A percentile compares a stretch with the other conserved stretches of the same genome.
Evolutionary conservation across 2,888 invertebrate species (phyloP).

Genomic region (Lithophane semibrunnea): DNA sequence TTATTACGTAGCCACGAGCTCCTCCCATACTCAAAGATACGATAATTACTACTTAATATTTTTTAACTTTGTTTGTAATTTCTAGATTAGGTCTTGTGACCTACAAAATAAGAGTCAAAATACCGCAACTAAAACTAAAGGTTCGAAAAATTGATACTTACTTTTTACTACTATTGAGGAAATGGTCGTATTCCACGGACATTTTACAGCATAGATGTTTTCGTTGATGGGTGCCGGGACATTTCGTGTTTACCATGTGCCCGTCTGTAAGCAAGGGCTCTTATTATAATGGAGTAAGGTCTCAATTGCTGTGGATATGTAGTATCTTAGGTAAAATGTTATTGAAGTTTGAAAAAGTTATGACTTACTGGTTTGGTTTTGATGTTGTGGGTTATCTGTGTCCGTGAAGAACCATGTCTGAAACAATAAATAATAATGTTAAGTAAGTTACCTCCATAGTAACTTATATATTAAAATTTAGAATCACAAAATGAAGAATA

Average conservation of each 20-base stretch:
- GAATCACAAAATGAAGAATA: neutral
- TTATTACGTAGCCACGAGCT: no score
- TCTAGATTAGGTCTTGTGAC: constrained; percentile 19
- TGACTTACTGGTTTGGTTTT: constrained; percentile 96
- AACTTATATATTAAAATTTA: neutral
- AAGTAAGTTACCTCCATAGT: neutral
- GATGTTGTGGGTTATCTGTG: constrained; percentile 94
- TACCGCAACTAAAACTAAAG: constrained; percentile 26
- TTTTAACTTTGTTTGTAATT: constrained; percentile 32
- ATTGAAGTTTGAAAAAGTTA: constrained; percentile 58
- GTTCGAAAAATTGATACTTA: constrained; percentile 90
- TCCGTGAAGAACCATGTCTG: constrained; percentile 99
- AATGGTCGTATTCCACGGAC: constrained; percentile 98
- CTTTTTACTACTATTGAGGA: constrained; percentile 97
- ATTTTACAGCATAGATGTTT: constrained; percentile 99
- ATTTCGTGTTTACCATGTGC: constrained; percentile 98
- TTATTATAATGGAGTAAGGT: constrained; percentile 64
- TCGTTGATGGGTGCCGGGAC: constrained; percentile 97
- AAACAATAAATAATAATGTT: constrained; percentile 72
- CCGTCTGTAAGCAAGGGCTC: constrained; percentile 92
- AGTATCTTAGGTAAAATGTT: constrained; percentile 43
- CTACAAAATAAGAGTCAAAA: constrained; percentile 47
- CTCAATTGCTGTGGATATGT: constrained; percentile 32
- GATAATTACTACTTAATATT: constrained; percentile 42
- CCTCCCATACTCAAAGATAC: neutral